Percentiles rank a stretch among this genome's conserved stretches.
Conservation (phyloP, 2,797 vertebrate species). For the Pogoniulus pusillus region DNA sequence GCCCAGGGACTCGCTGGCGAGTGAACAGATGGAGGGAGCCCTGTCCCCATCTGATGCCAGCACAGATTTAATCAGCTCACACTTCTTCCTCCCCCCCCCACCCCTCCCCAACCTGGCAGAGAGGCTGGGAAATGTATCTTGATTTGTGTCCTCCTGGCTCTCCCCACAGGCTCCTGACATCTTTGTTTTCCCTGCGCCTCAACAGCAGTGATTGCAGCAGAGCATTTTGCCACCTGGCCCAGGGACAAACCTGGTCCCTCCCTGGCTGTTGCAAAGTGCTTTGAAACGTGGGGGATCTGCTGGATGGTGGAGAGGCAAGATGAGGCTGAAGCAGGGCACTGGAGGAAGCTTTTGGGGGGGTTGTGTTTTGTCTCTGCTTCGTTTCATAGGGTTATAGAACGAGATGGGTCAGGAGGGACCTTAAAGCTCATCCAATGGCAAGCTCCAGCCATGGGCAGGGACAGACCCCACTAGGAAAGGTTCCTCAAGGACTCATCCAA, state of each 20-base stretch:
- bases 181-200: slow-evolving; percentile 40
- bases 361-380: not conserved
- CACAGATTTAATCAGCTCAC: slow-evolving; percentile 43
- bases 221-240: slow-evolving; percentile 34
- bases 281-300: not conserved
- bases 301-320: not conserved
- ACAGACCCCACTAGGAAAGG: too few relatives aligned
- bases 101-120: slow-evolving; percentile 45
- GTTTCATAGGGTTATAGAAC: not conserved
- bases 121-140: slow-evolving; percentile 36
- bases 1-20: not conserved
- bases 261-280: not conserved
- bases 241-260: not conserved
- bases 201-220: not conserved
- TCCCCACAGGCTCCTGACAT: slow-evolving; percentile 33
- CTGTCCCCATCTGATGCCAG: slow-evolving; percentile 42
- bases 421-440: too few relatives aligned
- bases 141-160: slow-evolving; percentile 32
- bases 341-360: not conserved
- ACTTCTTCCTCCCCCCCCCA: not conserved
- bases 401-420: too few relatives aligned
- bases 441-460: too few relatives aligned
- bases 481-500: too few relatives aligned
- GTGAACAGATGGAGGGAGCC: slow-evolving; percentile 50
- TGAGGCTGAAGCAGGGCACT: not conserved